These are phyloP conservation scores for Bactericera cockerelli DNA, from an alignment of 1,140 invertebrate species.

Conservation along the genomic window DNA sequence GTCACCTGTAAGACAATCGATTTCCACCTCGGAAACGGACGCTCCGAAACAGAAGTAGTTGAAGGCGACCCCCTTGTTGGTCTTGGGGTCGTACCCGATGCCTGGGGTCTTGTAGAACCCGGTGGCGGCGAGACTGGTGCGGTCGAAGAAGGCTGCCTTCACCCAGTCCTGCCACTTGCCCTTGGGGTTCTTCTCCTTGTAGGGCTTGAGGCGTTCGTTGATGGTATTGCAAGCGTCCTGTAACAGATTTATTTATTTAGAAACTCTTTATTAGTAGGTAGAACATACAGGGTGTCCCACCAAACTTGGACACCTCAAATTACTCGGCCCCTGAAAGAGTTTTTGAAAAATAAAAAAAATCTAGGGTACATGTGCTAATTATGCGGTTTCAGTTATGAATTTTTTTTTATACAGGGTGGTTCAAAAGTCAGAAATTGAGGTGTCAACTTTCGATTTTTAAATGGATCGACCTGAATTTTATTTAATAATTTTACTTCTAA, in stretches of 20 bases:
- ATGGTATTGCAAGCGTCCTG: slow-evolving; percentile 69
- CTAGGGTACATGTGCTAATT: too few species aligned
- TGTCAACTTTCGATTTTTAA: too few species aligned
- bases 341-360: too few species aligned
- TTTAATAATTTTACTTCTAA: too few species aligned
- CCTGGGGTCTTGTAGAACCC: slow-evolving; percentile 67
- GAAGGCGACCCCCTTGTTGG: slow-evolving; percentile 50
- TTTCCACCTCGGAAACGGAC: slow-evolving; percentile 65
- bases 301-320: too few species aligned
- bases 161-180: slow-evolving; percentile 81
- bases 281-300: too few species aligned
- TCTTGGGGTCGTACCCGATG: slow-evolving; percentile 57
- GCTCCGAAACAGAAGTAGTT: slow-evolving; percentile 71
- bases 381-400: too few species aligned
- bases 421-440: too few species aligned
- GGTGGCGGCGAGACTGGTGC: slow-evolving; percentile 66
- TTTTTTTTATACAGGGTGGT: too few species aligned
- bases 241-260: slow-evolving; percentile 17
- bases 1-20: slow-evolving; percentile 77
- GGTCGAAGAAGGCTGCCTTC: slow-evolving; percentile 55
- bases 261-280: too few species aligned
- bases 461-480: too few species aligned
- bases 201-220: slow-evolving; percentile 56
- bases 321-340: too few species aligned
- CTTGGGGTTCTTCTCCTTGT: slow-evolving; percentile 57